Evolutionary conservation across 2,888 invertebrate genomes (phyloP).

Genomic region (Ormyrus nitidulus): DNA sequence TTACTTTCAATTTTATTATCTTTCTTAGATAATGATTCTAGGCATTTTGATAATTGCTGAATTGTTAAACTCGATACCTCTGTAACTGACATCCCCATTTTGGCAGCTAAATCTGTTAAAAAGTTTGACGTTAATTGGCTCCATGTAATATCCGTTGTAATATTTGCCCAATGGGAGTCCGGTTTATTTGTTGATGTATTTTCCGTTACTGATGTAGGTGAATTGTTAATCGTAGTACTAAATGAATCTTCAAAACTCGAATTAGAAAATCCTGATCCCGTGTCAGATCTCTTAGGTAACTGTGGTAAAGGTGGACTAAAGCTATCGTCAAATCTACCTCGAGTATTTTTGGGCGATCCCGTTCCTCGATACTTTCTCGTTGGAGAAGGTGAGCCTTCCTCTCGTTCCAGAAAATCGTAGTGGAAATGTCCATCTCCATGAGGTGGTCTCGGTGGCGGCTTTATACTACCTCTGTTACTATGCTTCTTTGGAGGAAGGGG

Average conservation of each 20-base stretch:
- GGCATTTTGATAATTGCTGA: conserved; percentile 89
- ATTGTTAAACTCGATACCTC: conserved; percentile 91
- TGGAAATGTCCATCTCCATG: conserved; percentile 76
- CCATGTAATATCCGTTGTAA: conserved; percentile 83
- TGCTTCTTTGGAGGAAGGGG: conserved; percentile 85
- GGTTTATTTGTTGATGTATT: conserved; percentile 61
- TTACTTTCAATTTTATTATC: conserved; percentile 65
- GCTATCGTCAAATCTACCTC: conserved; percentile 70
- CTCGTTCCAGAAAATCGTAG: conserved; percentile 78
- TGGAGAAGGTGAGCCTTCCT: conserved; percentile 70
- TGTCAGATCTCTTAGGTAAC: conserved; percentile 63
- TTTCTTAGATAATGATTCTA: conserved; percentile 77
- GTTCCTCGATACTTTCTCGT: conserved; percentile 60
- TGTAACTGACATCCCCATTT: conserved; percentile 85
- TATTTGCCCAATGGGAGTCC: conserved; percentile 63
- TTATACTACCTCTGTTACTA: conserved; percentile 77
- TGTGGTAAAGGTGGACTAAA: conserved; percentile 69
- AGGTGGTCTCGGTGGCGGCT: conserved; percentile 77
- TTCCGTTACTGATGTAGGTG: conserved; percentile 68
- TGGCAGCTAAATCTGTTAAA: conserved; percentile 86
- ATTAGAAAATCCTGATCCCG: conserved; percentile 59
- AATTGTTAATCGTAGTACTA: conserved; percentile 66
- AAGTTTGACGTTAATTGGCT: conserved; percentile 89
- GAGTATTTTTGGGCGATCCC: conserved; percentile 60
- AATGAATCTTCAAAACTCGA: conserved; percentile 71